Evolutionary conservation across 2,113 vertebrate genomes (phyloP).

Genomic region (Calypte anna): DNA sequence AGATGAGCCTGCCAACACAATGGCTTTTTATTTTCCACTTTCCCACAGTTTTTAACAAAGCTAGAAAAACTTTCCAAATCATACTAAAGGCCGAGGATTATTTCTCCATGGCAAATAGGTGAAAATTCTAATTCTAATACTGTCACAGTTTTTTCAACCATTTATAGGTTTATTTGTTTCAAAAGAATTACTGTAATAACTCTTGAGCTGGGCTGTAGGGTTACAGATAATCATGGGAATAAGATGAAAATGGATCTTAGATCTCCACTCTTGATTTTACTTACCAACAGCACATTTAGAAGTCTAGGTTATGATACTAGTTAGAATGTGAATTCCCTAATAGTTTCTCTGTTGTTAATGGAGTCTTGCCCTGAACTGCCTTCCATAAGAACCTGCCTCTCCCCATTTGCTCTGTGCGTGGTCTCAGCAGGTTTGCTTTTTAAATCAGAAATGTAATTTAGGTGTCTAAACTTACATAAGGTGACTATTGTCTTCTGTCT

Average conservation of each 20-base stretch:
- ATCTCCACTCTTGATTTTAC: not conserved
- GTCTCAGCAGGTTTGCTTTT: not conserved
- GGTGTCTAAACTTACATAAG: not conserved
- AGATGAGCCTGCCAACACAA: not conserved
- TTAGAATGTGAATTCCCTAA: not conserved
- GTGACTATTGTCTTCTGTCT: not conserved
- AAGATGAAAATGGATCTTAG: conserved; percentile 1
- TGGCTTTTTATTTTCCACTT: not conserved
- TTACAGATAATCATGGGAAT: not conserved
- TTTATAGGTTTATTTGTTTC: not conserved
- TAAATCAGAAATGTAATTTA: not conserved
- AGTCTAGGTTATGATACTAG: not conserved
- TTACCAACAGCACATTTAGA: not conserved
- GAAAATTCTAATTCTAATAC: not conserved
- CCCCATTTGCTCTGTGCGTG: not conserved
- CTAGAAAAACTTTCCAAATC: not conserved
- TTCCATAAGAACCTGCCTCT: not conserved
- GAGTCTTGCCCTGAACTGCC: not conserved
- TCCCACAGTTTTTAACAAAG: not conserved
- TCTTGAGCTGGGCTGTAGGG: not conserved
- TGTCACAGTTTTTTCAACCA: not conserved
- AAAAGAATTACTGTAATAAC: not conserved
- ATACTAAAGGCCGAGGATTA: not conserved
- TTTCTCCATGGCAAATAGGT: not conserved
- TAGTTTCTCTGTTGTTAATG: not conserved